Percentiles rank a stretch among this genome's conserved stretches.
Evolutionary conservation across 2,888 invertebrate genomes (phyloP).

Genomic region (Trachelus stipa): DNA sequence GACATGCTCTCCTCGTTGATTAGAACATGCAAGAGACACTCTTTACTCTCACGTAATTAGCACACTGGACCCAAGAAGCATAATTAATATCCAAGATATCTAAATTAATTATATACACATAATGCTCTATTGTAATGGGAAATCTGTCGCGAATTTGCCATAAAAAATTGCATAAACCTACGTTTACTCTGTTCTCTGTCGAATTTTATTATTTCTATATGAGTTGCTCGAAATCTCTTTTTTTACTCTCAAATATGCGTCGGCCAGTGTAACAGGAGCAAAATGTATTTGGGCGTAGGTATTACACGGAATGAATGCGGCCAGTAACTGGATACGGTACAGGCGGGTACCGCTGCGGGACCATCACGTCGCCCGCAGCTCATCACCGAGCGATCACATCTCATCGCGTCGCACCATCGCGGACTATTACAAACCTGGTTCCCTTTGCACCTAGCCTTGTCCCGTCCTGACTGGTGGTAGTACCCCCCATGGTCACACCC

Average conservation of each 20-base stretch:
- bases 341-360: conserved; percentile 59
- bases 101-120: conserved; percentile 20
- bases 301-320: conserved; percentile 45
- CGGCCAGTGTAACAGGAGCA: background rate
- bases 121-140: background rate
- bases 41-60: conserved; percentile 5
- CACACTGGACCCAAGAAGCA: background rate
- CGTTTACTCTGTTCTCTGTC: background rate
- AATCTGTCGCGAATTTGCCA: background rate
- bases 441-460: conserved; percentile 42
- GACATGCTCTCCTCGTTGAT: conserved; percentile 10
- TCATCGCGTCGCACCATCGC: conserved; percentile 64
- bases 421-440: conserved; percentile 53
- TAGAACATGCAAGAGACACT: conserved; percentile 5
- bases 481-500: conserved; percentile 15
- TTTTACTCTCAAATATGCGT: background rate
- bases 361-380: conserved; percentile 64
- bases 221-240: background rate
- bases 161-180: background rate
- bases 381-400: conserved; percentile 66
- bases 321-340: conserved; percentile 56
- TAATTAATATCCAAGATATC: background rate
- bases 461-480: conserved; percentile 19
- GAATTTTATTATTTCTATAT: background rate
- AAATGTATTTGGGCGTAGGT: background rate